A percentile compares a stretch with the other conserved stretches of the same genome.
Conservation (phyloP, 2,888 invertebrate genomes). For the Erpobdella octoculata region DNA sequence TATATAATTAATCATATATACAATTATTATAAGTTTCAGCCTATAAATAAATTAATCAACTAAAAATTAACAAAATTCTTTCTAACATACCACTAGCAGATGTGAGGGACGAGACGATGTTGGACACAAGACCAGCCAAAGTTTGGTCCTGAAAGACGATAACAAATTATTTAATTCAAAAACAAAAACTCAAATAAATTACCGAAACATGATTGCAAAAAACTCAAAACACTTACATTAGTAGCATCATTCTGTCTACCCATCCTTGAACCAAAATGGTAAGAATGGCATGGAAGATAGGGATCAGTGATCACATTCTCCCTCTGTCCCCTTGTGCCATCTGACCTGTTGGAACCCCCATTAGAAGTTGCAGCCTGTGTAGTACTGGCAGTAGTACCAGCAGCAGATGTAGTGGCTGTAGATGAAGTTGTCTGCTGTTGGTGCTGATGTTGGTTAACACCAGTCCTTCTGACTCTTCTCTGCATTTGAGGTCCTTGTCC, state of each 20-base stretch:
- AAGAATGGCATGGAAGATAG: conserved; percentile 34
- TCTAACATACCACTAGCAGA: not conserved
- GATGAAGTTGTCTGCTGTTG: not conserved
- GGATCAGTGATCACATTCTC: conserved; percentile 28
- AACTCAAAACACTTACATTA: too few species aligned
- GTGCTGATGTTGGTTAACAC: too few species aligned
- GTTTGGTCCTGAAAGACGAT: not conserved
- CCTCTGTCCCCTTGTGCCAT: not conserved
- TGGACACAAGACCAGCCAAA: not conserved
- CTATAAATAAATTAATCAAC: not conserved
- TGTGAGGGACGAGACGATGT: not conserved
- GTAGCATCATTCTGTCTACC: not conserved
- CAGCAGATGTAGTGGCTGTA: not conserved
- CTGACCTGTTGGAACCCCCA: not conserved
- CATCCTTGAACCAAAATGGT: conserved; percentile 31
- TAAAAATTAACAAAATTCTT: not conserved
- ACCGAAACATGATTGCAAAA: not conserved
- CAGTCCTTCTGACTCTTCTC: not conserved
- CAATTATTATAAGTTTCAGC: too few species aligned
- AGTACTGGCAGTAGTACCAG: not conserved
- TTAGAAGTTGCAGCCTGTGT: not conserved
- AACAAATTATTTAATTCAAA: not conserved
- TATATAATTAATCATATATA: too few species aligned
- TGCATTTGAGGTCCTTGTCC: not conserved
- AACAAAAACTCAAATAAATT: not conserved